Conservation (phyloP, 2,113 vertebrate genomes). For the Prionailurus bengalensis region DNA sequence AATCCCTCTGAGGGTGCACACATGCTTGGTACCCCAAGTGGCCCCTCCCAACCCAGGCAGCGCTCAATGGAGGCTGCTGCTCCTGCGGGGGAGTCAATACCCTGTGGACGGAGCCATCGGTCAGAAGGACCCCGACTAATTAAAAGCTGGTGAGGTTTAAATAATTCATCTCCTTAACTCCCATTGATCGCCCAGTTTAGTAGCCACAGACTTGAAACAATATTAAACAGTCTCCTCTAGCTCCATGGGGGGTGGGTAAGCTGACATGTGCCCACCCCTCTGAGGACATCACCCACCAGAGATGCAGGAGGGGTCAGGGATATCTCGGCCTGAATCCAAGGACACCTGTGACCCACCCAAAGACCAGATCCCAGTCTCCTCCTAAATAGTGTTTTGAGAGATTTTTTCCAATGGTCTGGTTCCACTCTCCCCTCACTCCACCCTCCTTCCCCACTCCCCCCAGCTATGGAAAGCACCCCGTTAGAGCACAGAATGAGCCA, state of each 20-base stretch:
- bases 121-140: constrained; percentile 99
- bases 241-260: constrained; percentile 78
- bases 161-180: constrained; percentile 99
- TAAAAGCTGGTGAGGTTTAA: constrained; percentile 98
- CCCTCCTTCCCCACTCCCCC: not conserved
- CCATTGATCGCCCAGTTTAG: constrained; percentile 99
- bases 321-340: constrained; percentile 29
- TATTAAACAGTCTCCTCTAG: constrained; percentile 97
- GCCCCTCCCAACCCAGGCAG: constrained; percentile 55
- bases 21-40: constrained; percentile 65
- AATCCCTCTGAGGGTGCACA: constrained; percentile 19
- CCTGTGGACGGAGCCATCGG: constrained; percentile 96
- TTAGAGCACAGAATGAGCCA: constrained; percentile 30
- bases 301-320: not conserved
- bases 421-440: not conserved
- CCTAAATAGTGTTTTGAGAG: constrained; percentile 1
- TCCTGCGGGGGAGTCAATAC: constrained; percentile 92
- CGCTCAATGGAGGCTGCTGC: constrained; percentile 59
- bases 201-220: constrained; percentile 96
- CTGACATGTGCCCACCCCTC: constrained; percentile 67
- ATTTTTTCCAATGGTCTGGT: not conserved
- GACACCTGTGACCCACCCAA: constrained; percentile 49
- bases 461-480: not conserved
- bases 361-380: constrained; percentile 36
- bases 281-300: constrained; percentile 56